Base-by-base conservation (phyloP, 2,113 vertebrate species). In the Pipa parva region DNA sequence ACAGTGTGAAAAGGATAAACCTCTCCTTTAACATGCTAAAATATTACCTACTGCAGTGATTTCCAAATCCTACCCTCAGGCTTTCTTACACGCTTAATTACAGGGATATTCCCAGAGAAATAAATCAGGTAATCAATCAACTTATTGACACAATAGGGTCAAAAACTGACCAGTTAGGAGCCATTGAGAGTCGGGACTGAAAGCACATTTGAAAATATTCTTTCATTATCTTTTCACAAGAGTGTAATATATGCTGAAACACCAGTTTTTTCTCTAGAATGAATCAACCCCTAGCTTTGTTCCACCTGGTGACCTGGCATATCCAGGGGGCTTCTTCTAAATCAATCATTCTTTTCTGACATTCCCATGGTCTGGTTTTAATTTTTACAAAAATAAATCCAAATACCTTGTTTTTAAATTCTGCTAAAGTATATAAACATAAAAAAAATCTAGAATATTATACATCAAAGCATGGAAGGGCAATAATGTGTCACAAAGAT, bases 251-350 rank as follows among this genome's bases (percentile, higher is more conserved):
- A 36, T 13, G 10, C 15, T 36, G 33, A 36, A 36, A 36, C 15
- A 25, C 15, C 50, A 28, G 17, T 54, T 28, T 17, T 25, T 28
- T 27, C 50, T 24, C 49, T 24, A 54, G 25, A 54, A 36, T 12
- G 25, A 54, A 27, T 12, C 26, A 13, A 15, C 24, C 11, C 20
- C 27, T 2, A 54, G 11, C 12, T 54, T 54, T 27, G 5, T 26
- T 54, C 13, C 50, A 54, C 50, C 50, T 54, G 24, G 50, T 54
- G 50, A 36, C 33, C 33, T 36, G 10, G 33, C 33, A 36, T 36
- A 36, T 36, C 33, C 15, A 12, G 33, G 15, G 33, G 33, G 8
- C 33, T 36, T 9, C 33, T 36, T 36, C 10, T 36, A 36, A 36
- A 36, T 36, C 33, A 36, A 36, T 36, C 33, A 36, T 36, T 36